Conservation (phyloP, 2,113 vertebrate species). For the Sorex fumeus region DNA sequence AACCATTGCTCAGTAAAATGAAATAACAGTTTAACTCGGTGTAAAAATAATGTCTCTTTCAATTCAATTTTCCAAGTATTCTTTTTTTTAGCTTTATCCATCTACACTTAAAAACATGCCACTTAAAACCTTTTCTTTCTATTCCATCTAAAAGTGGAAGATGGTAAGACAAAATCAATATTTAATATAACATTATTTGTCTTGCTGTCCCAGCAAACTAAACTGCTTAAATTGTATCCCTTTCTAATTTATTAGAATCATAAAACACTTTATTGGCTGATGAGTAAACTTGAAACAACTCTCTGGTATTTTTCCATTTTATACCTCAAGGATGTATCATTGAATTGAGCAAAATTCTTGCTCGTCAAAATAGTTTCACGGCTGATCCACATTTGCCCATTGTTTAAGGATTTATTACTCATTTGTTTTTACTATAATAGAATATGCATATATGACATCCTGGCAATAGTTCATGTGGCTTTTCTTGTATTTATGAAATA, state of each 20-base stretch:
- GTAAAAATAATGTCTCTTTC: slow-evolving; percentile 37
- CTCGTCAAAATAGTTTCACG: not conserved
- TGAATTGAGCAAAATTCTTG: slow-evolving; percentile 14
- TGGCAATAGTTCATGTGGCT: not conserved
- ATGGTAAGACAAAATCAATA: slow-evolving; percentile 35
- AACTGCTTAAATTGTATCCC: slow-evolving; percentile 23
- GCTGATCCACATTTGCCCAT: not conserved
- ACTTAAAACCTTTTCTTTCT: slow-evolving; percentile 49
- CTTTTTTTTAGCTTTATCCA: slow-evolving; percentile 17
- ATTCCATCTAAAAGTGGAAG: not conserved
- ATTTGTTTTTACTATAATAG: slow-evolving; percentile 3
- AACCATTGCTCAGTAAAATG: slow-evolving; percentile 40
- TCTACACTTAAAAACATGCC: not conserved
- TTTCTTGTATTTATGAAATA: slow-evolving; percentile 23
- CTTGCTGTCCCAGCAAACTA: slow-evolving; percentile 39
- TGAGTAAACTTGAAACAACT: slow-evolving; percentile 22
- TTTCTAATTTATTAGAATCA: slow-evolving; percentile 66
- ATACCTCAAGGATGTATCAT: not conserved
- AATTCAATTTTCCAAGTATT: not conserved
- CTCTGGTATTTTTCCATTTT: not conserved
- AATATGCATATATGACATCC: not conserved
- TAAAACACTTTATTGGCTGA: not conserved
- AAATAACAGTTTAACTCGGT: slow-evolving; percentile 50
- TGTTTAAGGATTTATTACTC: slow-evolving; percentile 29
- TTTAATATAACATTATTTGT: slow-evolving; percentile 14